Evolutionary conservation across 2,797 vertebrate species (phyloP).

Genomic region (Tadarida brasiliensis): DNA sequence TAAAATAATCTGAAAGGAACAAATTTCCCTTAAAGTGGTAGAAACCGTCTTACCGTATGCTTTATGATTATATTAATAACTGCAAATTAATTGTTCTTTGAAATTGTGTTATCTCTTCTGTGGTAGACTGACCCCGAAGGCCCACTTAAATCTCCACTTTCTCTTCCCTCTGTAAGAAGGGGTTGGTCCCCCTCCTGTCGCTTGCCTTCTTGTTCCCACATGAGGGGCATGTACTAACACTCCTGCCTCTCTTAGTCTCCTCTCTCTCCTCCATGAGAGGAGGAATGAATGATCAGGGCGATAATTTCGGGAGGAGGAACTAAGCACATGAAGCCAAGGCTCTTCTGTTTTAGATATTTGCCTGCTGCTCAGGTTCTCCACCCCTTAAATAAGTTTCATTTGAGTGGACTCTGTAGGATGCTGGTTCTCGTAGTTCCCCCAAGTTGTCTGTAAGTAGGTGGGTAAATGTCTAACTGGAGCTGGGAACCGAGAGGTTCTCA

Average conservation of each 20-base stretch:
- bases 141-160: not conserved
- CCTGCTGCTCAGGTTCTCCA: not conserved
- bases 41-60: not conserved
- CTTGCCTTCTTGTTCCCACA: not conserved
- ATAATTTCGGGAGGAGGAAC: not conserved
- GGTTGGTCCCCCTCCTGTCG: not conserved
- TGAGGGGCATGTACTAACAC: not conserved
- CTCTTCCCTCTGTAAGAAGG: not conserved
- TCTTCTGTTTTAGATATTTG: not conserved
- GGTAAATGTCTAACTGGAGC: not conserved
- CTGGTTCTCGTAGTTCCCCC: not conserved
- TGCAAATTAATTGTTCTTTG: conserved; percentile 2
- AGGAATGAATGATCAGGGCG: not conserved
- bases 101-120: not conserved
- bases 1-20: not conserved
- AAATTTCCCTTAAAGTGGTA: conserved; percentile 36
- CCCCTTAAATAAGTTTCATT: not conserved
- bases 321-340: not conserved
- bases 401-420: not conserved
- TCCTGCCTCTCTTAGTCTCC: not conserved
- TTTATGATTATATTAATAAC: conserved; percentile 2
- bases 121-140: not conserved
- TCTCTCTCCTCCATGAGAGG: not conserved
- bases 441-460: not conserved
- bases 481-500: not conserved